Evolutionary conservation across 2,888 invertebrate genomes (phyloP), one percentile per base, ranked within the genome.

Genomic region (Aromia moschata): DNA sequence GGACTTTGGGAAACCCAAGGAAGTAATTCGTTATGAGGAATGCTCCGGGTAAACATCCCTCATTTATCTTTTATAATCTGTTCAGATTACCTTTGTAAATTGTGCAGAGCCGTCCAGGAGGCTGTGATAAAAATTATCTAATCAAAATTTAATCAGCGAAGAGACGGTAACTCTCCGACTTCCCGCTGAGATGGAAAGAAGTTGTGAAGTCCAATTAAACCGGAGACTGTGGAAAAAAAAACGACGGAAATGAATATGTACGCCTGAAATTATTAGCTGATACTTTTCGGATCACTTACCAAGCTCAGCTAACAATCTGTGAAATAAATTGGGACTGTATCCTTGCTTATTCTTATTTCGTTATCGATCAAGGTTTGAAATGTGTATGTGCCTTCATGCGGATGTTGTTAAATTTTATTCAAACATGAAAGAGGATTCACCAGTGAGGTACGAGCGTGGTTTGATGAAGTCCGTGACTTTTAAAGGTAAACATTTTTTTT

Each of bases 21-120:
- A 14, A 41, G 52, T 41, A 41, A 52, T 52, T 41, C 41, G 18
- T 41, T 41, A 15, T 41, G 20, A 41, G 41, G 18, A 52, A 16
- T 49, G 41, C 41, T 31, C 41, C 31, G n/a, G 11, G 44, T 60
- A 65, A 65, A 65, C 57, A 60, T 61, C 58, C 61, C 60, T 55
- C 61, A 63, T 65, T 61, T 56, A 63, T 63, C 63, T 63, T 61
- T 59, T 45, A 61, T 63, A 63, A 63, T 63, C 61, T 60, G 57
- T 63, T 61, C 45, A 55, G 63, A 63, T 65, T 65, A 63, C 60
- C 63, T 62, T 60, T 62, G 59, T 49, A 62, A 64, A 63, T 65
- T 57, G 45, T 47, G 43, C 30, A 53, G 49, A 56, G 56, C 61
- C 59, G 61, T 58, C 54, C 61, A 53, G 61, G 59, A 61, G 60